A percentile compares a stretch with the other conserved stretches of the same genome.
These are phyloP conservation scores for Lysiphlebus fabarum DNA, from an alignment of 1,140 invertebrate genomes.

Conservation along the genomic window DNA sequence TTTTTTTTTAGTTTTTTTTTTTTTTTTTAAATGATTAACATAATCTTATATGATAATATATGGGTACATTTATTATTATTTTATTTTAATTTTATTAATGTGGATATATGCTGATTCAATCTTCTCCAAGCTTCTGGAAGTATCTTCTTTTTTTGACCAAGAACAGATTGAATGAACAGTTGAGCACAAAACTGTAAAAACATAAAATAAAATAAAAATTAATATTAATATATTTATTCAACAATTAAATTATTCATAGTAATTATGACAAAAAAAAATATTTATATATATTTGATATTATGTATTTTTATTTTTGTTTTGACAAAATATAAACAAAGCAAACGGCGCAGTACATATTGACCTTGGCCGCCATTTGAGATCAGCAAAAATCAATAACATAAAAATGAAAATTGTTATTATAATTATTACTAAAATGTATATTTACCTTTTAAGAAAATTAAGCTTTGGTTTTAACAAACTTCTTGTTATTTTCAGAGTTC, in stretches of 20 bases:
- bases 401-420: neutral
- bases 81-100: neutral
- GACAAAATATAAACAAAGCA: neutral
- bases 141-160: neutral
- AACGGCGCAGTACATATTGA: constrained; percentile 22
- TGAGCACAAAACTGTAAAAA: constrained; percentile 29
- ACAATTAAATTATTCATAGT: constrained; percentile 9
- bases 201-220: constrained; percentile 7
- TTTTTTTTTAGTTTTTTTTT: too few species aligned
- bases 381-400: neutral
- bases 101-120: constrained; percentile 23
- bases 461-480: constrained; percentile 58
- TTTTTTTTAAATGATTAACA: too few species aligned
- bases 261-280: neutral
- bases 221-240: too few species aligned
- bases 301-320: neutral
- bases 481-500: constrained; percentile 81
- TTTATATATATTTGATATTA: neutral
- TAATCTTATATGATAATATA: too few species aligned
- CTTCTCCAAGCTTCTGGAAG: neutral
- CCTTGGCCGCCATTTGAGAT: neutral
- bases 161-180: constrained; percentile 9
- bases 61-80: too few species aligned
- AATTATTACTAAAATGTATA: constrained; percentile 4
- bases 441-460: constrained; percentile 29